Evolutionary conservation across 2,888 invertebrate genomes (phyloP).

Genomic region (Drosophila ezoana): DNA sequence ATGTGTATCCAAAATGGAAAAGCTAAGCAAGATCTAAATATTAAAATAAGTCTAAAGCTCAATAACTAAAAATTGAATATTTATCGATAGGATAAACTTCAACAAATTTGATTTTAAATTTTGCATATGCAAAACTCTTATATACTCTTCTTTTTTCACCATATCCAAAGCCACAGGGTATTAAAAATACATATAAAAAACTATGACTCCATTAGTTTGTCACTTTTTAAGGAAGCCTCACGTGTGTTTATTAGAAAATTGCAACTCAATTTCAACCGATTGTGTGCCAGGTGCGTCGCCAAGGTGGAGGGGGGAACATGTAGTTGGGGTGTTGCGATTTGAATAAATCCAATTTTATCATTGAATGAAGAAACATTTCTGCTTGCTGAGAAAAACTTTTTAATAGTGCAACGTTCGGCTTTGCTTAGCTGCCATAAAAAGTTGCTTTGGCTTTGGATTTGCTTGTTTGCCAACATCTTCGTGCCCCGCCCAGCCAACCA

Average conservation of each 20-base stretch:
- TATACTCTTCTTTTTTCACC: neutral
- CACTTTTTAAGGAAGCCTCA: neutral
- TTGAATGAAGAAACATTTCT: slow-evolving; percentile 55
- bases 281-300: neutral
- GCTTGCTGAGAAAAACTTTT: slow-evolving; percentile 58
- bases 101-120: neutral
- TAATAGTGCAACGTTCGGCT: slow-evolving; percentile 71
- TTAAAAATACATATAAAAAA: neutral
- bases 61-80: too few relatives aligned
- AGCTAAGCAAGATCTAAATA: too few relatives aligned
- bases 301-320: neutral
- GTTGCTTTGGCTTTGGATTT: slow-evolving; percentile 30
- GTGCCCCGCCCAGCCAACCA: neutral
- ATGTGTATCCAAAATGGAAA: too few relatives aligned
- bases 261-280: slow-evolving; percentile 9
- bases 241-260: slow-evolving; percentile 11
- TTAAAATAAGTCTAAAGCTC: too few relatives aligned
- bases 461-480: slow-evolving; percentile 24
- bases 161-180: neutral
- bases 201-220: neutral
- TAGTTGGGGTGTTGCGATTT: slow-evolving; percentile 10
- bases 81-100: too few relatives aligned
- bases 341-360: slow-evolving; percentile 72
- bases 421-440: slow-evolving; percentile 69
- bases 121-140: neutral